phyloP scores from a whole-genome alignment of 2,888 invertebrate species.

The Drosophila infuscata region DNA sequence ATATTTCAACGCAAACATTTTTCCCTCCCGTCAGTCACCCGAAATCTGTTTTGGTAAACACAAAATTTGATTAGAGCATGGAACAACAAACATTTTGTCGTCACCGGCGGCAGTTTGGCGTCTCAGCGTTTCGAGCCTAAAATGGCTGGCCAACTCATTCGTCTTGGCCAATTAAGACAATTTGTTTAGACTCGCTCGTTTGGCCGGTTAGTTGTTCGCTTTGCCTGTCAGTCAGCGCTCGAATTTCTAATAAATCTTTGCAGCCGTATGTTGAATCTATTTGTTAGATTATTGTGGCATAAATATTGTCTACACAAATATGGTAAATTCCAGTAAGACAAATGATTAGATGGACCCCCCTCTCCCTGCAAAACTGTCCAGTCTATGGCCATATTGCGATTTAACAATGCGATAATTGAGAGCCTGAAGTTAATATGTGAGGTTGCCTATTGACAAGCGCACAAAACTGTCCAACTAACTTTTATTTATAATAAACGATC shows the following conservation, averaged over 20 bases:
- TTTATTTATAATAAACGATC: conserved; percentile 33
- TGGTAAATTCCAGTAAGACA: conserved; percentile 59
- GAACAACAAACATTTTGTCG: conserved; percentile 43
- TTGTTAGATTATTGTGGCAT: conserved; percentile 53
- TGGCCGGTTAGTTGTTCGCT: conserved; percentile 20
- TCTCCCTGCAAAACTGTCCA: neutral
- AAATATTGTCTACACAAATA: conserved; percentile 56
- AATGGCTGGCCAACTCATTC: conserved; percentile 56
- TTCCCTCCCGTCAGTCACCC: neutral
- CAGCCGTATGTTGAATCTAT: conserved; percentile 34
- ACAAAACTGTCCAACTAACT: conserved; percentile 15
- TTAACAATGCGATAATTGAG: conserved; percentile 51
- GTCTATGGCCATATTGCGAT: conserved; percentile 41
- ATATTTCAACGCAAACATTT: conserved; percentile 30
- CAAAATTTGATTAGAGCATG: conserved; percentile 57
- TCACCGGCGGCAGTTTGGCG: conserved; percentile 33
- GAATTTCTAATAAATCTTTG: conserved; percentile 61
- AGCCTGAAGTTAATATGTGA: conserved; percentile 28
- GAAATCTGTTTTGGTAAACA: conserved; percentile 2
- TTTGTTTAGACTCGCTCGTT: conserved; percentile 50
- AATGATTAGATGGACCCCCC: conserved; percentile 48
- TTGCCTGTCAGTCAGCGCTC: conserved; percentile 48
- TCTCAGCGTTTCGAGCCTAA: conserved; percentile 39
- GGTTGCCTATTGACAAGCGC: conserved; percentile 3
- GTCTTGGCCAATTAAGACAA: conserved; percentile 71